Conservation (phyloP, 2,113 vertebrate species). For the Sprattus sprattus region DNA sequence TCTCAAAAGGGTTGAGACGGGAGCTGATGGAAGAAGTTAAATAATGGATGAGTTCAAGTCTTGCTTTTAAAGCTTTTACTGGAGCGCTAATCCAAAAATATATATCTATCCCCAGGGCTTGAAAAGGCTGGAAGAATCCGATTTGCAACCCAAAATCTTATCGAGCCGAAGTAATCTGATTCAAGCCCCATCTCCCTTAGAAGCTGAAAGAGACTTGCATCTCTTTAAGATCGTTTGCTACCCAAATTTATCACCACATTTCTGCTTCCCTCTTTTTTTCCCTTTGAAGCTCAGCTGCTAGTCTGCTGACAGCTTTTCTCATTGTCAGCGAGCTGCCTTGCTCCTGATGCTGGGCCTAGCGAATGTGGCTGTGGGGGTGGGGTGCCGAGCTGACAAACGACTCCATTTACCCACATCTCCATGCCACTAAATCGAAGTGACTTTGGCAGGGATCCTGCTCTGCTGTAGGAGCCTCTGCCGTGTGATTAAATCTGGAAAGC, state of each 20-base stretch:
- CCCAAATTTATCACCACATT: slow-evolving; percentile 46
- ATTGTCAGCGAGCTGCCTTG: slow-evolving; percentile 42
- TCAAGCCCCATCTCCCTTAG: not conserved
- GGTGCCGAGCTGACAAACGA: slow-evolving; percentile 45
- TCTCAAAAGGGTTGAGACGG: not conserved
- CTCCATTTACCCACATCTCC: slow-evolving; percentile 58
- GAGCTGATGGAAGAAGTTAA: not conserved
- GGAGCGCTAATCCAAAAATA: slow-evolving; percentile 13
- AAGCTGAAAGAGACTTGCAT: slow-evolving; percentile 25
- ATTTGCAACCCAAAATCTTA: not conserved
- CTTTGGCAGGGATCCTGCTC: slow-evolving; percentile 47
- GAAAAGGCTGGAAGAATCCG: not conserved
- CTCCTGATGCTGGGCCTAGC: slow-evolving; percentile 44
- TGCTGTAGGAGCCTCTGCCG: slow-evolving; percentile 49
- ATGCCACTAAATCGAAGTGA: slow-evolving; percentile 55
- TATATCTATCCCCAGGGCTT: not conserved
- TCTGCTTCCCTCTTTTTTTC: not conserved
- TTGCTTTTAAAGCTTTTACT: slow-evolving; percentile 12
- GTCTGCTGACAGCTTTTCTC: slow-evolving; percentile 52
- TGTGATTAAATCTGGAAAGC: slow-evolving; percentile 51
- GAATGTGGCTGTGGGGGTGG: slow-evolving; percentile 28
- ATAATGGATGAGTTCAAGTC: slow-evolving; percentile 4
- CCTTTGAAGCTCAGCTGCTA: slow-evolving; percentile 28
- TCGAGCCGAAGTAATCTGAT: slow-evolving; percentile 1
- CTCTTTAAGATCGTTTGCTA: slow-evolving; percentile 42